Conservation (phyloP, 2,797 vertebrate species). For the Schizothorax lantsangensis region DNA sequence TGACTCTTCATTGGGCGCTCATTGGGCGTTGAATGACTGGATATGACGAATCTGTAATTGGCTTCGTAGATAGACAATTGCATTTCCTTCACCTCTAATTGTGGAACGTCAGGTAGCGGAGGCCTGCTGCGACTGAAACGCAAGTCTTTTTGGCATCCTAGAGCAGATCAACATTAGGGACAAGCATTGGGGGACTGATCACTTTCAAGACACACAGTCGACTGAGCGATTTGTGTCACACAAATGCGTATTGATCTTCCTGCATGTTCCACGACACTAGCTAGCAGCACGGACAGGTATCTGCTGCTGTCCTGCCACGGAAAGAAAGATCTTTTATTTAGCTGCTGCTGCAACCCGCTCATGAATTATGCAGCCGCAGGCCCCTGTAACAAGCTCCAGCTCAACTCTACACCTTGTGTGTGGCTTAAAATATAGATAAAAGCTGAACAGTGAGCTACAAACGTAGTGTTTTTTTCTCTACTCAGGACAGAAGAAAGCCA, state of each 20-base stretch:
- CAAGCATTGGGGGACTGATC: slow-evolving; percentile 58
- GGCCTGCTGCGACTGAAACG: not conserved
- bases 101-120: not conserved
- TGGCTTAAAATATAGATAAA: slow-evolving; percentile 99
- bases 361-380: slow-evolving; percentile 89
- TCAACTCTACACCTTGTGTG: slow-evolving; percentile 94
- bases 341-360: slow-evolving; percentile 78
- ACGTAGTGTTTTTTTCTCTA: slow-evolving; percentile 73
- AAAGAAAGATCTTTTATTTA: slow-evolving; percentile 82
- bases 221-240: slow-evolving; percentile 56
- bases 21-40: not conserved
- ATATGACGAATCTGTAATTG: not conserved
- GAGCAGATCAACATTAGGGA: slow-evolving; percentile 18
- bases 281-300: slow-evolving; percentile 52
- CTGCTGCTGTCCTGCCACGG: slow-evolving; percentile 55
- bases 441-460: slow-evolving; percentile 92
- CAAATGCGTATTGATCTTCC: slow-evolving; percentile 62
- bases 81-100: not conserved
- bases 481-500: slow-evolving; percentile 73
- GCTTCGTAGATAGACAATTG: not conserved
- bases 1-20: not conserved
- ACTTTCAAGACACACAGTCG: slow-evolving; percentile 43
- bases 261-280: slow-evolving; percentile 48
- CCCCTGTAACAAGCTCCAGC: slow-evolving; percentile 91
- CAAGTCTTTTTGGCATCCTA: slow-evolving; percentile 16